Conservation (phyloP, 2,888 invertebrate species). For the Capitulum mitella region DNA sequence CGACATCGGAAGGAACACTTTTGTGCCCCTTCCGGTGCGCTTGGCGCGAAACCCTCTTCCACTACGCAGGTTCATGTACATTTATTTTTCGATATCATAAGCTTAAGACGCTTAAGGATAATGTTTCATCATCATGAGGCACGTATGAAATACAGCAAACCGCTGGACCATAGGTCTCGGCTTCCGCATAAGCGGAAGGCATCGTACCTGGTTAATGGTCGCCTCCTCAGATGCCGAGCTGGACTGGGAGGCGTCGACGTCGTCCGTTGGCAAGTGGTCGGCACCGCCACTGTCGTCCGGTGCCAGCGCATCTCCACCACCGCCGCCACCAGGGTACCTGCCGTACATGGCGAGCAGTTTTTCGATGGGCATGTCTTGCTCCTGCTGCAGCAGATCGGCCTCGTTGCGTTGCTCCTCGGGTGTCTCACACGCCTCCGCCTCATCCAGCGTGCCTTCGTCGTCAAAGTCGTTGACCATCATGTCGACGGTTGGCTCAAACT, state of each 20-base stretch:
- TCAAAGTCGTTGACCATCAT: constrained; percentile 98
- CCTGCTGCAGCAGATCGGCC: constrained; percentile 47
- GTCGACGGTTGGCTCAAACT: constrained; percentile 86
- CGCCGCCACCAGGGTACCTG: constrained; percentile 43
- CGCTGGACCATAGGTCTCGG: too few species aligned
- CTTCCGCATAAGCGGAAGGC: too few species aligned
- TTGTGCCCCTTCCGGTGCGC: too few species aligned
- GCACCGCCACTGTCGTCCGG: too few species aligned
- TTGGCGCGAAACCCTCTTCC: too few species aligned
- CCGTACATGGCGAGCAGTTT: constrained; percentile 85
- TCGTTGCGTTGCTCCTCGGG: constrained; percentile 50
- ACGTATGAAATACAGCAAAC: too few species aligned
- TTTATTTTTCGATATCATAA: too few species aligned
- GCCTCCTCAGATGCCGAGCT: neutral
- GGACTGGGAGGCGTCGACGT: constrained; percentile 39
- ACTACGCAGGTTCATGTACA: too few species aligned
- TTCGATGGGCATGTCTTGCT: constrained; percentile 93
- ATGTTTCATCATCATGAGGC: too few species aligned
- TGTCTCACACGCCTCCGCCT: constrained; percentile 90
- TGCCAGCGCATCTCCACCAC: neutral
- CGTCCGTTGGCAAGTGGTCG: constrained; percentile 37
- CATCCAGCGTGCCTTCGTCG: constrained; percentile 91
- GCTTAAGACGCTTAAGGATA: too few species aligned
- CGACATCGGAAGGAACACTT: too few species aligned
- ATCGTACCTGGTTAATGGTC: neutral